Evolutionary conservation across 2,797 vertebrate genomes (phyloP).

Genomic region (Catamblyrhynchus diadema): DNA sequence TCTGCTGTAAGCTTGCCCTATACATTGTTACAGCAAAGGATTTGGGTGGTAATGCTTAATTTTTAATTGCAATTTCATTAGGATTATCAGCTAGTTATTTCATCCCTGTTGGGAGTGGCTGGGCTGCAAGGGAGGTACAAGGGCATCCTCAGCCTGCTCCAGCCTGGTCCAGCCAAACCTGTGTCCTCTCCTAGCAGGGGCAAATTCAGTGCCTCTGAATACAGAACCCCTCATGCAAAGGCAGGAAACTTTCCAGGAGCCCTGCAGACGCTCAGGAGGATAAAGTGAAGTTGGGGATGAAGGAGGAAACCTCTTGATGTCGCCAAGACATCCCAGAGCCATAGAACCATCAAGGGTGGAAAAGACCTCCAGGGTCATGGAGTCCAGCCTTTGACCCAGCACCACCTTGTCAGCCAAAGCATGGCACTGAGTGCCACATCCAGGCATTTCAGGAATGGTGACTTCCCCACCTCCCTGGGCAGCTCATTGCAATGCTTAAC

Average conservation of each 20-base stretch:
- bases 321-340: neutral
- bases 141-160: neutral
- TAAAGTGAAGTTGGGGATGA: neutral
- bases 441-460: neutral
- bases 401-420: neutral
- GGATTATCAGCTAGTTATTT: constrained; percentile 1
- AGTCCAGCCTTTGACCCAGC: neutral
- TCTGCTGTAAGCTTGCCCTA: neutral
- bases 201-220: neutral
- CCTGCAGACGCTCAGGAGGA: neutral
- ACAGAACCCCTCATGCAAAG: neutral
- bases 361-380: neutral
- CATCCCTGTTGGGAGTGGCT: neutral
- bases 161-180: neutral
- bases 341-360: neutral
- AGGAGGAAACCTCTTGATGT: neutral
- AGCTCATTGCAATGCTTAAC: neutral
- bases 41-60: neutral
- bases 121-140: neutral
- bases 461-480: neutral
- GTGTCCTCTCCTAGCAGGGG: accelerated
- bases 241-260: neutral
- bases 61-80: constrained; percentile 29
- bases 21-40: neutral
- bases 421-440: neutral